Evolutionary conservation across 2,113 vertebrate species (phyloP).

Genomic region (Callithrix jacchus): DNA sequence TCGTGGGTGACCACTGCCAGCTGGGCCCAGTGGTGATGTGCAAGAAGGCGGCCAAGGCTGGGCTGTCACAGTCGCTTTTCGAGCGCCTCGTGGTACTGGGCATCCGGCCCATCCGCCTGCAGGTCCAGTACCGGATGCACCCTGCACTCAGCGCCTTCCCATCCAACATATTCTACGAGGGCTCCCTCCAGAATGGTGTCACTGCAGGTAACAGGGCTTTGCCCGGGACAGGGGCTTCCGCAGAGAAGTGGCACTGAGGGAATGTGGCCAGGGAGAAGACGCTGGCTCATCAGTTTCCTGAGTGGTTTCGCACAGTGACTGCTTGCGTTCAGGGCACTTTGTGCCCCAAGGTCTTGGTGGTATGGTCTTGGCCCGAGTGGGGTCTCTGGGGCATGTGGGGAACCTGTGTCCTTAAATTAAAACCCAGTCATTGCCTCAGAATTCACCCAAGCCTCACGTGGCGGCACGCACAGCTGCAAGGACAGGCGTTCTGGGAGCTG

Average conservation of each 20-base stretch:
- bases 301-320: neutral
- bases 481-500: too few relatives aligned
- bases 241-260: neutral
- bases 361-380: too few relatives aligned
- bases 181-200: constrained; percentile 96
- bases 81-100: constrained; percentile 97
- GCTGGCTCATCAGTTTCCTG: neutral
- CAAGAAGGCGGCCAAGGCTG: constrained; percentile 98
- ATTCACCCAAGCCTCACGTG: accelerated
- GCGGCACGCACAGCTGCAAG: too few relatives aligned
- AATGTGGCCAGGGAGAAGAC: neutral
- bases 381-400: neutral
- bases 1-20: constrained; percentile 99
- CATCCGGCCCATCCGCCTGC: constrained; percentile 97
- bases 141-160: constrained; percentile 98
- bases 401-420: neutral
- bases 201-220: constrained; percentile 89
- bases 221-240: neutral
- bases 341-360: neutral
- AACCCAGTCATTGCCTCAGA: neutral
- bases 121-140: constrained; percentile 99
- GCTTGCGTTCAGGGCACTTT: too few relatives aligned
- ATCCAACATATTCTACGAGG: constrained; percentile 99
- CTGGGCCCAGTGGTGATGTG: constrained; percentile 99
- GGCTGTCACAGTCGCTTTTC: constrained; percentile 95